These are phyloP conservation scores for Nemotelus nigrinus DNA, from an alignment of 2,888 invertebrate genomes.

Conservation along the genomic window DNA sequence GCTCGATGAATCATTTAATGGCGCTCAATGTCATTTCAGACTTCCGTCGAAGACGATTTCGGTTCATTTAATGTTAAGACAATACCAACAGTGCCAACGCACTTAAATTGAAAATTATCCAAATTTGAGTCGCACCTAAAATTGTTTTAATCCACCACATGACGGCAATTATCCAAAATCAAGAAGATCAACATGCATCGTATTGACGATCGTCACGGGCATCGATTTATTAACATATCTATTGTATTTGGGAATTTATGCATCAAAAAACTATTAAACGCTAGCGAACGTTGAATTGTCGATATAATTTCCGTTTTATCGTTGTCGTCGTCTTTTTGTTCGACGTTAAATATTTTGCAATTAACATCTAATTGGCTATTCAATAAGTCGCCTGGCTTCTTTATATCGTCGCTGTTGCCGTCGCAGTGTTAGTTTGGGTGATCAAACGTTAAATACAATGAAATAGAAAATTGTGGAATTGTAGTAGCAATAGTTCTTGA, in stretches of 20 bases:
- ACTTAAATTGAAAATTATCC: neutral
- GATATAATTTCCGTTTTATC: conserved; percentile 25
- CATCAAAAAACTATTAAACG: no score
- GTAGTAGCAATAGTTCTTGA: neutral
- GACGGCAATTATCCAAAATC: neutral
- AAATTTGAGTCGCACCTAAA: neutral
- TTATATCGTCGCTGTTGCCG: no score
- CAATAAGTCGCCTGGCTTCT: neutral
- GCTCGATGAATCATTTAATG: neutral
- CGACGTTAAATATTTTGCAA: conserved; percentile 10
- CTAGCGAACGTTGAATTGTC: neutral
- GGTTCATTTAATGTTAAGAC: neutral
- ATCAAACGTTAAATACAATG: neutral
- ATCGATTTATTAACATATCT: no score
- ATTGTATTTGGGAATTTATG: no score
- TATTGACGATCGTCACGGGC: no score
- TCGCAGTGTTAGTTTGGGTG: neutral
- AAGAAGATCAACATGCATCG: neutral
- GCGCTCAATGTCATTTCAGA: neutral
- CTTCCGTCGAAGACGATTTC: neutral
- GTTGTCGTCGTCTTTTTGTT: neutral
- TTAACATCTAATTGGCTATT: conserved; percentile 30
- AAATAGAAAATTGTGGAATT: conserved; percentile 4
- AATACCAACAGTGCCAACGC: neutral
- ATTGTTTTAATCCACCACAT: no score